Conservation (phyloP, 2,888 invertebrate genomes). For the Drosophila antonietae region DNA sequence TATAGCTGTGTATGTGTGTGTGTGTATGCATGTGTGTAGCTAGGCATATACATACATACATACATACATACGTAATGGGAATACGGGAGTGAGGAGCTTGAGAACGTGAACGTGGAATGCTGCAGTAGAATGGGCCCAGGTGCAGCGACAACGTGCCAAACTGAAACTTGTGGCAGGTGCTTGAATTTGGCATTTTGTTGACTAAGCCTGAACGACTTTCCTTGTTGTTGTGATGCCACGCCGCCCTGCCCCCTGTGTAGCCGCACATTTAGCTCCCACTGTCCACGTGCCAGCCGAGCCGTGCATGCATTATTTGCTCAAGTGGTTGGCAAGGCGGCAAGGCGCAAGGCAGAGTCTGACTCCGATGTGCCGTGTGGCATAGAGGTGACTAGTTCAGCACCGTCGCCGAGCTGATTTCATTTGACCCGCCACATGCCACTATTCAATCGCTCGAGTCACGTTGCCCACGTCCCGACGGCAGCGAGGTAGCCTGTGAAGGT, state of each 20-base stretch:
- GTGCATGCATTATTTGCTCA: constrained; percentile 72
- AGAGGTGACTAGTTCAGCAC: constrained; percentile 28
- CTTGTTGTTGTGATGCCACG: constrained; percentile 45
- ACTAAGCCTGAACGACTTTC: constrained; percentile 75
- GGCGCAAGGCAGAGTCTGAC: neutral
- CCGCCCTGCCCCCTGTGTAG: neutral
- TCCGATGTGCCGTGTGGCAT: constrained; percentile 7
- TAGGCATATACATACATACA: constrained; percentile 1
- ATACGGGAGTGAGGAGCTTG: constrained; percentile 2
- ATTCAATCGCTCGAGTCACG: constrained; percentile 58
- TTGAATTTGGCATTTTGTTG: constrained; percentile 77
- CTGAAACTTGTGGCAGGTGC: constrained; percentile 75
- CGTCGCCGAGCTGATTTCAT: constrained; percentile 50
- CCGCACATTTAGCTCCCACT: neutral
- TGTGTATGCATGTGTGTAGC: neutral
- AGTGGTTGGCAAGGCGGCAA: constrained; percentile 32
- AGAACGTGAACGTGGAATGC: constrained; percentile 9
- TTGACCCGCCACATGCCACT: constrained; percentile 47
- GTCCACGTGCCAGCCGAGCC: constrained; percentile 16
- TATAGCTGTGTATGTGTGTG: too few relatives aligned
- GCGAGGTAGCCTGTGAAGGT: neutral
- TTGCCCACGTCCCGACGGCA: constrained; percentile 4
- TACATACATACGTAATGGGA: constrained; percentile 15
- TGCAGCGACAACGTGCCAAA: constrained; percentile 69
- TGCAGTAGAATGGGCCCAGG: constrained; percentile 20